phyloP scores from a whole-genome alignment of 2,888 invertebrate species.

The Brenthis ino region DNA sequence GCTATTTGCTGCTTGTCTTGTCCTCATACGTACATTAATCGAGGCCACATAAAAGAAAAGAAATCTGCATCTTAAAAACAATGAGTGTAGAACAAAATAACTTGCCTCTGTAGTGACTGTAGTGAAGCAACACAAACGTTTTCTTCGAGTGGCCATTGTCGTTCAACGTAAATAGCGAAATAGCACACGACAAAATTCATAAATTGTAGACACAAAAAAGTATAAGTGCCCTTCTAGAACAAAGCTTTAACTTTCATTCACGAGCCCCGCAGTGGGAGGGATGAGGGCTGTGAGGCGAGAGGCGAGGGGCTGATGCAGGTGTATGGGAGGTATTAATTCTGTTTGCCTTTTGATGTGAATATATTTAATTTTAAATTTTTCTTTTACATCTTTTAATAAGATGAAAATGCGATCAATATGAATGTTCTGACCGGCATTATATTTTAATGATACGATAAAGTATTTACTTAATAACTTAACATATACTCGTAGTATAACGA shows the following conservation, averaged over 20 bases:
- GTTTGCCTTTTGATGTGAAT: constrained; percentile 17
- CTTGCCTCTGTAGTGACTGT: not conserved
- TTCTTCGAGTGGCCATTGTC: constrained; percentile 28
- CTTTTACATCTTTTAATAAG: constrained; percentile 4
- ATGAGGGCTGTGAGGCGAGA: constrained; percentile 2
- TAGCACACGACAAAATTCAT: constrained; percentile 18
- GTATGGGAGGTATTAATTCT: constrained; percentile 8
- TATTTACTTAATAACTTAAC: too few species aligned
- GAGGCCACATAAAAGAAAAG: constrained; percentile 4
- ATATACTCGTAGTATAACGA: too few species aligned
- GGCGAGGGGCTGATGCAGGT: constrained; percentile 14
- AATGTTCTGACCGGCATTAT: not conserved
- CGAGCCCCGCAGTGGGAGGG: constrained; percentile 20
- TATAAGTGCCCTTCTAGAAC: constrained; percentile 35
- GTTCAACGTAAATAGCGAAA: constrained; percentile 8
- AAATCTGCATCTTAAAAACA: constrained; percentile 1
- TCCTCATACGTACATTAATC: constrained; percentile 1
- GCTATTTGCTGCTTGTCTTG: too few species aligned
- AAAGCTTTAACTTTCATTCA: constrained; percentile 35
- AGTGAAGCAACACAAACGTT: constrained; percentile 20
- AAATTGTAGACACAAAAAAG: constrained; percentile 27
- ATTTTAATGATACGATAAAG: not conserved
- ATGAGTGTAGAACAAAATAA: not conserved
- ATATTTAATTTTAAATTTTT: constrained; percentile 2
- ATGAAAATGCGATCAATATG: not conserved